Percentiles rank a stretch among this genome's conserved stretches.
phyloP scores from a whole-genome alignment of 2,797 vertebrate species.

The Sebastolobus alascanus region DNA sequence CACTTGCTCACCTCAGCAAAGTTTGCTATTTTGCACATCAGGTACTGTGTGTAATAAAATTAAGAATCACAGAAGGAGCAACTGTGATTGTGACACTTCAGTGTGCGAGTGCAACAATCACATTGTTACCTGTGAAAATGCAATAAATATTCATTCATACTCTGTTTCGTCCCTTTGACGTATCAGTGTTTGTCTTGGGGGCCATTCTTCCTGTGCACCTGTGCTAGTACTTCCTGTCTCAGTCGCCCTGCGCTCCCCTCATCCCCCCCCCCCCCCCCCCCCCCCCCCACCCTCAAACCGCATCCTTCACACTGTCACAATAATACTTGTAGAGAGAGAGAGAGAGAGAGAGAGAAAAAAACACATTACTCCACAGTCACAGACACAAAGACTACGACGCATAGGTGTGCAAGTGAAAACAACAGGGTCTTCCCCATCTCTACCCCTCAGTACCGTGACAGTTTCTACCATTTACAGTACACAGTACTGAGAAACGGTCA shows the following conservation, averaged over 20 bases:
- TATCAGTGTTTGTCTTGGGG: slow-evolving; percentile 73
- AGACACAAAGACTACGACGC: slow-evolving; percentile 36
- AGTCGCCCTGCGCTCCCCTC: slow-evolving; percentile 73
- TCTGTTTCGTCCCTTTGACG: slow-evolving; percentile 31
- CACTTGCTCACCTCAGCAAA: not conserved
- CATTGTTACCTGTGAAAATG: slow-evolving; percentile 36
- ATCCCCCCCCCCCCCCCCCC: slow-evolving; percentile 63
- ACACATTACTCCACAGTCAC: slow-evolving; percentile 30
- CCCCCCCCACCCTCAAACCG: slow-evolving; percentile 80
- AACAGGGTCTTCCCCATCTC: slow-evolving; percentile 82
- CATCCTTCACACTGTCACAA: slow-evolving; percentile 80
- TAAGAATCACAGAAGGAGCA: not conserved
- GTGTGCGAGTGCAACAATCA: slow-evolving; percentile 5
- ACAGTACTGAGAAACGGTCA: slow-evolving; percentile 47
- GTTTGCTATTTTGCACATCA: not conserved
- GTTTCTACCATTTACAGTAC: slow-evolving; percentile 51
- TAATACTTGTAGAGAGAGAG: slow-evolving; percentile 48
- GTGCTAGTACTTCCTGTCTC: slow-evolving; percentile 86
- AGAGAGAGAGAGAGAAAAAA: slow-evolving; percentile 7
- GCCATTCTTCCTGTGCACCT: slow-evolving; percentile 89
- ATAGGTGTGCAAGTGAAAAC: slow-evolving; percentile 56
- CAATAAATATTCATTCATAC: slow-evolving; percentile 54
- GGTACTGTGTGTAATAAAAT: not conserved
- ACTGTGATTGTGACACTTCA: not conserved
- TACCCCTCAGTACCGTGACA: slow-evolving; percentile 51